Percentiles rank a stretch among this genome's conserved stretches.
These are phyloP conservation scores for Synergus japonicus DNA, from an alignment of 2,888 invertebrate genomes.

Conservation along the genomic window DNA sequence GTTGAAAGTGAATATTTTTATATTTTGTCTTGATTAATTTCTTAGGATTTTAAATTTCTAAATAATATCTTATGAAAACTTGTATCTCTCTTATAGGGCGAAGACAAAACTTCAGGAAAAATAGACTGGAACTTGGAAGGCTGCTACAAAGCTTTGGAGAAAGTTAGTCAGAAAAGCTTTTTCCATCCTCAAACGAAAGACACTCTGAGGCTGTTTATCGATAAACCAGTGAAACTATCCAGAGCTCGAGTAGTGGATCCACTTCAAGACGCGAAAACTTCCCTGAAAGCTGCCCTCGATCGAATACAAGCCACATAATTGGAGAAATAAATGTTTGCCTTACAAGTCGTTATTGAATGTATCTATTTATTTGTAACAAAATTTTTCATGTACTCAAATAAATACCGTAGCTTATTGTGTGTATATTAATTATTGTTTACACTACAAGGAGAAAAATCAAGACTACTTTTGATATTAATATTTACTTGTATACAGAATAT, in stretches of 20 bases:
- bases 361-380: conserved; percentile 56
- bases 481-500: conserved; percentile 6
- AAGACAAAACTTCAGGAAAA: conserved; percentile 82
- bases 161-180: conserved; percentile 78
- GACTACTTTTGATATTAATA: conserved; percentile 4
- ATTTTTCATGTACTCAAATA: conserved; percentile 34
- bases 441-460: conserved; percentile 4
- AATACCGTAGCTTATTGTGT: conserved; percentile 16
- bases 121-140: conserved; percentile 83
- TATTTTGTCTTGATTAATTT: neutral
- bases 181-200: conserved; percentile 79
- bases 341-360: conserved; percentile 52
- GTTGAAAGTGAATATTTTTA: conserved; percentile 82
- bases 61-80: neutral
- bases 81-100: conserved; percentile 79
- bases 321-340: conserved; percentile 24
- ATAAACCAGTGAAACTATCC: conserved; percentile 73
- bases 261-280: conserved; percentile 68
- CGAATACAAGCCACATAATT: conserved; percentile 43
- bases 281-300: conserved; percentile 66
- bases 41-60: neutral
- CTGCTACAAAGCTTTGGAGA: conserved; percentile 81
- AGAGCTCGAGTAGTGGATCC: conserved; percentile 67
- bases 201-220: conserved; percentile 79
- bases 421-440: conserved; percentile 7